Base-by-base conservation (phyloP, 23 tunicate species). In the Aplidium turbinatum region DNA sequence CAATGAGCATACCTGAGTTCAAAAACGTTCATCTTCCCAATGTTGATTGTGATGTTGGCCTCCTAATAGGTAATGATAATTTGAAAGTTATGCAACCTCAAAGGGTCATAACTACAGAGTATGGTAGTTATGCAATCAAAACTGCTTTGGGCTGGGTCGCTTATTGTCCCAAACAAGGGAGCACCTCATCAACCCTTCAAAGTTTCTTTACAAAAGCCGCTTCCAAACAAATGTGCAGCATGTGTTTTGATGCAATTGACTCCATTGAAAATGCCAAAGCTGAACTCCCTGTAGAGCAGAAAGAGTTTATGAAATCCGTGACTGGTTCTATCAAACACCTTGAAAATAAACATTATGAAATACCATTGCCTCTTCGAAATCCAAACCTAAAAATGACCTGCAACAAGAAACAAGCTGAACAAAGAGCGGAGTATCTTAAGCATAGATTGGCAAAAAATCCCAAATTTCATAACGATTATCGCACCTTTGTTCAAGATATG, bases 221-320 rank as follows among this genome's bases (percentile, higher is more conserved):
- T n/a, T n/a, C n/a, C n/a, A 40, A 76, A 2, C 81, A 71, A 28
- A 61, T 76, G 70, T 58, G 70, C 38, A 26, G 22, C 22, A 19
- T 76, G 29, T 63, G 82, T 47, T 27, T 47, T 32, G 82, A 77
- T 35, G 33, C 64, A 28, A 45, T 77, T 48, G 82, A 77, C 31
- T 77, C 82, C 16, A 1, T 65, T 11, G 25, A 22, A 5, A 77
- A 77, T 35, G 73, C 31, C 47, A 64, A 77, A 40, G 35, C 63
- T 21, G 82, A 77, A 35, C 40, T 77, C 61, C 64, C 82, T 16
- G 79, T 75, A 34, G 72, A 77, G 21, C 82, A 77, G 47, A 18
- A 30, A 16, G 60, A 61, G 5, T 77, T 77, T 46, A 42, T 61
- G 60, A 20, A 77, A 31, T 16, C 19, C 58, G 82, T 62, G 39